Base-by-base conservation (phyloP, 1,140 invertebrate species). In the Cotesia chilonis region DNA sequence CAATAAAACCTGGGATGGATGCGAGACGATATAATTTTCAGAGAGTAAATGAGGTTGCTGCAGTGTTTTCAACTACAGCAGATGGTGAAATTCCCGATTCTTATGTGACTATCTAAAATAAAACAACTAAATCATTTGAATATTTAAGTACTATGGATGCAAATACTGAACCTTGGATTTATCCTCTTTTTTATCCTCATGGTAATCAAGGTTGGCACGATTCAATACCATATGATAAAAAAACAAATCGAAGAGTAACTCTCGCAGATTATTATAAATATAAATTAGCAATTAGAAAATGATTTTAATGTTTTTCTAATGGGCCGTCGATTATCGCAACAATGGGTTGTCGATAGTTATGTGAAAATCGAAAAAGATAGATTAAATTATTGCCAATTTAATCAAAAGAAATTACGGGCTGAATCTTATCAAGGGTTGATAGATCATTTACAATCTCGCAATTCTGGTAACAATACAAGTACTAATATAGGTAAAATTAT, bases 401-500 rank as follows among this genome's bases (percentile, higher is more conserved):
- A 70, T 70, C 55, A 70, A 70, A 38, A 35, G 7, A 60, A 70
- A 47, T 10, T 70, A 12, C 68, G 55, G 5, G 55, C 55, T 7
- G 68, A 70, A 70, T 55, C 55, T 3, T 70, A 70, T 9, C 41
- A 47, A 47, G 41, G 41, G 4, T 47, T 47, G 10, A 7, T 47
- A 9, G 41, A 47, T 7, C 41, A 20, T 35, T 55, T 36, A 41
- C 59, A 61, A 36, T 70, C 36, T 3, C 59, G 17, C 12, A 47
- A 10, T 47, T 47, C 41, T n/a, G 4, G 61, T 47, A 61, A 12
- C 47, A n/a, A 35, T 61, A 38, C 36, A 61, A 12, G 20, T 63
- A 10, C 36, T 6, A 54, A 57, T 6, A 51, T 77, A 59, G 76
- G 70, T 60, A 73, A 70, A 74, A 36, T 57, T 81, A 68, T 78